Base-by-base conservation (phyloP, 2,113 vertebrate species). In the Odontesthes bonariensis region DNA sequence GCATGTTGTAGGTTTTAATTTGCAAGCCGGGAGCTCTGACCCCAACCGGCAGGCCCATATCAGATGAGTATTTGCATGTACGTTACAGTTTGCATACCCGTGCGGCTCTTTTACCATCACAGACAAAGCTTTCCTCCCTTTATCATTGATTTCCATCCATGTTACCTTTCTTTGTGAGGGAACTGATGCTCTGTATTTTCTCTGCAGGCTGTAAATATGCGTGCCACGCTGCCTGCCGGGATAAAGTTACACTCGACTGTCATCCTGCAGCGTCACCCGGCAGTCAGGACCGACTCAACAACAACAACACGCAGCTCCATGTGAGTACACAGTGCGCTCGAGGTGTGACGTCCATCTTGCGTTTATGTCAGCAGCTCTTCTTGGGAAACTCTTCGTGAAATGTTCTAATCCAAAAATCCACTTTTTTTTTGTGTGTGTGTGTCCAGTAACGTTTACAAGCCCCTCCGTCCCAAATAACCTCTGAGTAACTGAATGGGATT, bases 181-280 rank as follows among this genome's bases (percentile, higher is more conserved):
- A 47, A n/a, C 67, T 5, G 9, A 9, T 62, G 0, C 9, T 3
- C 49, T 27, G 44, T 63, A 3, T 4, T 67, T 3, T 60, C 6
- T 77, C 44, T 61, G 66, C 90, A 95, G 94, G 91, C 40, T 95
- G 94, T 84, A 95, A 93, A 63, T 95, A 95, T 52, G 17, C 93
- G 0, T 95, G 94, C 80, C 94, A 95, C 82, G 20, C 92, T 2
- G 79, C 84, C 0, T 95, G 94, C 85, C 88, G 82, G 66, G 82
- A 92, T 53, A 40, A 49, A 61, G 94, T 95, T 68, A 69, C 87
- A 0, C 82, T 95, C 59, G 93, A 95, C 85, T 95, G 94, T 84
- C 89, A 94, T 3, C 81, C 87, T 66, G 86, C 85, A 6, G 42
- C 83, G 0, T 72, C 82, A 0, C 58, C 84, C 4, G 1, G 78